Evolutionary conservation across 2,113 vertebrate genomes (phyloP).

Genomic region (Elgaria multicarinata): DNA sequence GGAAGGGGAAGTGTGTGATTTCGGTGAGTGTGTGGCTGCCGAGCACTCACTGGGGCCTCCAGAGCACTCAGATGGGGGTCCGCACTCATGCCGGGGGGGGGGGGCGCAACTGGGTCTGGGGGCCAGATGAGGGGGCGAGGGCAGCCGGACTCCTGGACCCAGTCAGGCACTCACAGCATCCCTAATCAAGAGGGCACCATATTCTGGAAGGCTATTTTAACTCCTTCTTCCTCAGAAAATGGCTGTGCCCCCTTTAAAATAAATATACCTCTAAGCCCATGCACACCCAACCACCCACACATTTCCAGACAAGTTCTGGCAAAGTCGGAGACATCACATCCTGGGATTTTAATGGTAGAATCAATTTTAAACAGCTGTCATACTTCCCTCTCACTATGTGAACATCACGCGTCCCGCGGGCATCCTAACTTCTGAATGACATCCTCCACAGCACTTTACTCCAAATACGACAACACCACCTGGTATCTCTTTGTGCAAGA

Average conservation of each 20-base stretch:
- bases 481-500: conserved; percentile 44
- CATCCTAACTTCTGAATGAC: conserved; percentile 39
- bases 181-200: too few relatives aligned
- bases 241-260: conserved; percentile 2
- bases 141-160: too few relatives aligned
- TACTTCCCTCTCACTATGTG: conserved; percentile 17
- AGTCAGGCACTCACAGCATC: too few relatives aligned
- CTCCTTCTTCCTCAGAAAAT: conserved; percentile 36
- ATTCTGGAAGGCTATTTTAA: background rate
- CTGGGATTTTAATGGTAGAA: conserved; percentile 37
- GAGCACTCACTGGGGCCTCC: too few relatives aligned
- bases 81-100: too few relatives aligned
- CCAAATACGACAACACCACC: conserved; percentile 49
- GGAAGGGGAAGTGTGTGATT: too few relatives aligned
- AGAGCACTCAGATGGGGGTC: too few relatives aligned
- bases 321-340: background rate
- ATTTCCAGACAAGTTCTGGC: conserved; percentile 22
- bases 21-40: too few relatives aligned
- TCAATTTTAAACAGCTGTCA: conserved; percentile 17
- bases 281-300: too few relatives aligned
- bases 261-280: background rate
- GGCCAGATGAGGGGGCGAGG: too few relatives aligned
- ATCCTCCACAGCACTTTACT: background rate
- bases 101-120: too few relatives aligned
- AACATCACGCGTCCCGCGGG: conserved; percentile 56